Evolutionary conservation across 2,113 vertebrate genomes (phyloP), one percentile per base, ranked within the genome.

Genomic region (Galbula dea): DNA sequence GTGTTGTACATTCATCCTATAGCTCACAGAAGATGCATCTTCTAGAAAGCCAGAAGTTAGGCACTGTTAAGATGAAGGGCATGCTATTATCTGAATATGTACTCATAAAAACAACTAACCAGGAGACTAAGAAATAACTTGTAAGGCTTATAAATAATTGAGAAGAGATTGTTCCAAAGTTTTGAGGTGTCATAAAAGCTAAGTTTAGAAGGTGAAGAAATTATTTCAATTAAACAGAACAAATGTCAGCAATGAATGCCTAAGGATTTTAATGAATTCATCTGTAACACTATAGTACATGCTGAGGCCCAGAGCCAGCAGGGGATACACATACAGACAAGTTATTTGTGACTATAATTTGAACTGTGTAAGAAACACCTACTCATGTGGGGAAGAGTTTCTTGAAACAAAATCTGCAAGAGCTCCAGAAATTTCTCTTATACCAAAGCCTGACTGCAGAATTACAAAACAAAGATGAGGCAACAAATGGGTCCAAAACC

Each of bases 211-310:
- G 55, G 67, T 85, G 68, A 76, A 87, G 81, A 91, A 93, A 82
- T 93, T 87, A 89, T 95, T 96, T 94, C 88, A 92, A 71, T 97
- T 94, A 94, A 95, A 77, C 17, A 80, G 74, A 92, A 92, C 51
- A 97, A 95, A 93, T 80, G 77, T 77, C 86, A 95, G 69, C 58
- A 63, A 65, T 67, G 59, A 93, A 85, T 46, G 32, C 58, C 43
- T 73, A 76, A 83, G 63, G 43, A 72, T 74, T 90, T 95, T 92
- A 96, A 88, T 86, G 32, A 90, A 83, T 88, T 88, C n/a, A 79
- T 95, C 91, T 55, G 81, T 89, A 89, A 93, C n/a, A 54, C 34
- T 41, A 21, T 1, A 7, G 74, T 49, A 45, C 76, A 12, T 46
- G 69, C 77, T 88, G 88, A 93, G 88, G 83, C 57, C 59, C 52